Evolutionary conservation across 2,888 invertebrate species (phyloP).

Genomic region (Ypsolopha sequella): DNA sequence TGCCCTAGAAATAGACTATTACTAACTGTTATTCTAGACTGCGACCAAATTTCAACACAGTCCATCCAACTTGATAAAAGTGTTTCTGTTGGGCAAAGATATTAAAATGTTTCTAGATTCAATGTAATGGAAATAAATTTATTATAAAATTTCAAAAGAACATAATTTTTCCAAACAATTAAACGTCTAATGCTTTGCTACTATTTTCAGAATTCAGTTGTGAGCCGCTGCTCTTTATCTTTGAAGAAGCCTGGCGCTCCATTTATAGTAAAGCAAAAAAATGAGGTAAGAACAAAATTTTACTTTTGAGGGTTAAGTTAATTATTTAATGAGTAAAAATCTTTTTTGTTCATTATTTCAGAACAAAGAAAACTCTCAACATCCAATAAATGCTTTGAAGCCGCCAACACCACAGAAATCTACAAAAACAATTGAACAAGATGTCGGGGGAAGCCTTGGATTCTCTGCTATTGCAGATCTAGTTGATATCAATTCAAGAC

Average conservation of each 20-base stretch:
- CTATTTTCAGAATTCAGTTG: slow-evolving; percentile 27
- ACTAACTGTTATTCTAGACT: too few relatives aligned
- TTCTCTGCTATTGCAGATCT: background rate
- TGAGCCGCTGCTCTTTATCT: slow-evolving; percentile 35
- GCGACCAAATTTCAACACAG: too few relatives aligned
- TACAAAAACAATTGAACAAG: background rate
- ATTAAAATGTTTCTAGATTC: too few relatives aligned
- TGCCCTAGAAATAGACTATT: too few relatives aligned
- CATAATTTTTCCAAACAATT: background rate
- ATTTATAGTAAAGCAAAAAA: background rate
- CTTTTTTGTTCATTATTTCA: background rate
- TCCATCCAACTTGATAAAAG: too few relatives aligned
- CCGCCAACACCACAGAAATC: background rate
- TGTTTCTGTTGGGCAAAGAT: too few relatives aligned
- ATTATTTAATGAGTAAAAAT: background rate
- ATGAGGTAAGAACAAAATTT: background rate
- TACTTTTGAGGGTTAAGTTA: background rate
- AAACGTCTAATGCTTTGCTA: background rate
- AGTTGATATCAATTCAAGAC: background rate
- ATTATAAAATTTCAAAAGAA: slow-evolving; percentile 4
- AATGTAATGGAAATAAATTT: background rate
- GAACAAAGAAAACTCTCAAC: background rate
- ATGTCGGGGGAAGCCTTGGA: background rate
- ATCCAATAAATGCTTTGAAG: background rate
- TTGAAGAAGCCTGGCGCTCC: slow-evolving; percentile 21